Conservation (phyloP, 2,888 invertebrate genomes). For the Lasiommata megera region DNA sequence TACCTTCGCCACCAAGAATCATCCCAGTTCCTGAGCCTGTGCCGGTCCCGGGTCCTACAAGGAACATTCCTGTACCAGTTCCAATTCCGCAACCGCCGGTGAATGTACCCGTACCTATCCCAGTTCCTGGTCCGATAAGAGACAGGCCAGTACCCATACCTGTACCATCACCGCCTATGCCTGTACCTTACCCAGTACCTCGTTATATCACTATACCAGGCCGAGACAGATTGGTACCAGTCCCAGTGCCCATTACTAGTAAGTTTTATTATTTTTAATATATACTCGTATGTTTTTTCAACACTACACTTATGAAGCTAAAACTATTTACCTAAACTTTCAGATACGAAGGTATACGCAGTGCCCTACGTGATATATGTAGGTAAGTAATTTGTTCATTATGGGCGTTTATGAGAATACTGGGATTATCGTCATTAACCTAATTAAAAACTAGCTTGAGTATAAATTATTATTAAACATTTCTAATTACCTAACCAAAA, state of each 20-base stretch:
- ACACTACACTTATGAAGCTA: background rate
- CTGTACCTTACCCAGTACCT: conserved; percentile 48
- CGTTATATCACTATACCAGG: conserved; percentile 54
- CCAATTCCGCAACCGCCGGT: conserved; percentile 51
- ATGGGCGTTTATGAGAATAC: too few relatives aligned
- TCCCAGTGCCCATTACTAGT: conserved; percentile 50
- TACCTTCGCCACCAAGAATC: conserved; percentile 46
- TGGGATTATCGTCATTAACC: too few relatives aligned
- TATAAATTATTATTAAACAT: too few relatives aligned
- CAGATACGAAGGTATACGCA: conserved; percentile 49
- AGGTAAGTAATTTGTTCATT: conserved; percentile 52
- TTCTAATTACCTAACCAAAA: too few relatives aligned
- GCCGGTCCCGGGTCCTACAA: conserved; percentile 42
- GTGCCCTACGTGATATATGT: conserved; percentile 58
- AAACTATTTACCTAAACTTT: conserved; percentile 32
- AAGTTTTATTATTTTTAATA: conserved; percentile 31
- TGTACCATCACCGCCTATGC: conserved; percentile 49
- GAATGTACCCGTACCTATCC: conserved; percentile 46
- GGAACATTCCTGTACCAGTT: conserved; percentile 40
- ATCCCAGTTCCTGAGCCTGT: conserved; percentile 43
- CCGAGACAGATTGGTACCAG: conserved; percentile 46
- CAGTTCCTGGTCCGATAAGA: conserved; percentile 49
- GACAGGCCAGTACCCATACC: conserved; percentile 49
- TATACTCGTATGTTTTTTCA: background rate
- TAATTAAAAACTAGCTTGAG: too few relatives aligned